A percentile compares a stretch with the other conserved stretches of the same genome.
These are phyloP conservation scores for Microdon myrmicae DNA, from an alignment of 2,888 invertebrate genomes.

Conservation along the genomic window DNA sequence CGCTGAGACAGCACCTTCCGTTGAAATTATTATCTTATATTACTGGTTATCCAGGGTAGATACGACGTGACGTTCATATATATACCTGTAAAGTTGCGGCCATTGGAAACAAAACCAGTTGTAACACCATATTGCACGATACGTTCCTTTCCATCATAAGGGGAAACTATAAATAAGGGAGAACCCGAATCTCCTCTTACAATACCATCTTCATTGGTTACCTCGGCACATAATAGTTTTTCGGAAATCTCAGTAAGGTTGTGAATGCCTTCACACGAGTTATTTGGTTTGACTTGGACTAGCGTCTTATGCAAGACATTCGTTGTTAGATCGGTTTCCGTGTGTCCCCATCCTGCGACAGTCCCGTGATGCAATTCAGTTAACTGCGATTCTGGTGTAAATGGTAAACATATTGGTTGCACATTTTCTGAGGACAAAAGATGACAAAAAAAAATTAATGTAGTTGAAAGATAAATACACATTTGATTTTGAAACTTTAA, in stretches of 20 bases:
- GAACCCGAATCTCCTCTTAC: slow-evolving; percentile 53
- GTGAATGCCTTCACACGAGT: slow-evolving; percentile 58
- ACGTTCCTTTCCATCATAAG: slow-evolving; percentile 50
- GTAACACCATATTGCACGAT: slow-evolving; percentile 70
- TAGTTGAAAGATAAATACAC: no score
- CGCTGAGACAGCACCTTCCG: no score
- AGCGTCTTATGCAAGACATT: slow-evolving; percentile 54
- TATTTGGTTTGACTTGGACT: slow-evolving; percentile 42
- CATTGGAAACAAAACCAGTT: slow-evolving; percentile 71
- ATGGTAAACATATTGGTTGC: slow-evolving; percentile 60
- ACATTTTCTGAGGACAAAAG: slow-evolving; percentile 55
- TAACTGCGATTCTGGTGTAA: slow-evolving; percentile 49
- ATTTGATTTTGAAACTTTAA: no score
- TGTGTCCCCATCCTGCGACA: slow-evolving; percentile 61
- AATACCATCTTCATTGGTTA: slow-evolving; percentile 52
- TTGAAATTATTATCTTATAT: slow-evolving; percentile 45
- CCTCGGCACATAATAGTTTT: slow-evolving; percentile 71
- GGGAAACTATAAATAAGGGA: slow-evolving; percentile 56
- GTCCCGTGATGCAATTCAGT: slow-evolving; percentile 46
- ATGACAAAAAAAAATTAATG: no score
- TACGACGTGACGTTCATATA: slow-evolving; percentile 69
- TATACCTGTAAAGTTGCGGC: slow-evolving; percentile 69
- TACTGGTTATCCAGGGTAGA: slow-evolving; percentile 69
- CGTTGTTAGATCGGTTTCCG: slow-evolving; percentile 54
- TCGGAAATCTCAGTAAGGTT: slow-evolving; percentile 56